A percentile compares a stretch with the other conserved stretches of the same genome.
These are phyloP conservation scores for Scaptodrosophila latifasciaeformis DNA, from an alignment of 2,888 invertebrate species.

Conservation along the genomic window DNA sequence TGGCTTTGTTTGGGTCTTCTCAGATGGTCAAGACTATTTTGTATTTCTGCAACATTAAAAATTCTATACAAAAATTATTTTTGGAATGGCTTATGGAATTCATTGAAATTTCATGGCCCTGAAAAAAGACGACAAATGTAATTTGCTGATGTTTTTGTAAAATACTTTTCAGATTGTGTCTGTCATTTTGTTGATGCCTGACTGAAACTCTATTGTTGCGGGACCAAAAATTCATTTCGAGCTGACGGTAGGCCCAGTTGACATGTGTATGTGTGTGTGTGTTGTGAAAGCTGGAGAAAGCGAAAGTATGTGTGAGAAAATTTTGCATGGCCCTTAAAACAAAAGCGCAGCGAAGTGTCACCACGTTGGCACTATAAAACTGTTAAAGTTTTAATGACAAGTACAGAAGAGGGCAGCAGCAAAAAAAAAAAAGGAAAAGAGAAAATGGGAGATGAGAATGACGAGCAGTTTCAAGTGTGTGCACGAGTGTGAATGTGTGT, in stretches of 20 bases:
- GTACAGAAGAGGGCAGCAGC: constrained; percentile 16
- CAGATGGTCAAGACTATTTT: no score
- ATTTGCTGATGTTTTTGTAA: no score
- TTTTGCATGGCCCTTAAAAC: constrained; percentile 8
- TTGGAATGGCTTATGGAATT: no score
- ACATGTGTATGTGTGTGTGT: background rate
- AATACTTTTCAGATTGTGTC: no score
- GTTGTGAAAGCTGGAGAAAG: no score
- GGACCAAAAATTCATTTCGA: constrained; percentile 44
- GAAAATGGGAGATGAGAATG: background rate
- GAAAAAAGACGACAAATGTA: no score
- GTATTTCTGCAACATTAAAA: no score
- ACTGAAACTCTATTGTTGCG: no score
- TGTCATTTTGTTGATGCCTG: no score
- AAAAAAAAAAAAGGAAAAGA: constrained; percentile 9
- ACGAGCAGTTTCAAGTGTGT: background rate
- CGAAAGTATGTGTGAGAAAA: background rate
- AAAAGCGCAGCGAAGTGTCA: constrained; percentile 45
- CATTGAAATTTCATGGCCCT: no score
- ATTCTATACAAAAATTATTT: no score
- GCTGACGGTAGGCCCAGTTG: constrained; percentile 33
- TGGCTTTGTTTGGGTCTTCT: no score
- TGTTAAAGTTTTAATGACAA: constrained; percentile 64
- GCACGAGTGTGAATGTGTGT: background rate
- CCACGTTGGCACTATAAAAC: constrained; percentile 47